These are phyloP conservation scores for Boloria selene DNA, from an alignment of 2,888 invertebrate species.

Conservation along the genomic window DNA sequence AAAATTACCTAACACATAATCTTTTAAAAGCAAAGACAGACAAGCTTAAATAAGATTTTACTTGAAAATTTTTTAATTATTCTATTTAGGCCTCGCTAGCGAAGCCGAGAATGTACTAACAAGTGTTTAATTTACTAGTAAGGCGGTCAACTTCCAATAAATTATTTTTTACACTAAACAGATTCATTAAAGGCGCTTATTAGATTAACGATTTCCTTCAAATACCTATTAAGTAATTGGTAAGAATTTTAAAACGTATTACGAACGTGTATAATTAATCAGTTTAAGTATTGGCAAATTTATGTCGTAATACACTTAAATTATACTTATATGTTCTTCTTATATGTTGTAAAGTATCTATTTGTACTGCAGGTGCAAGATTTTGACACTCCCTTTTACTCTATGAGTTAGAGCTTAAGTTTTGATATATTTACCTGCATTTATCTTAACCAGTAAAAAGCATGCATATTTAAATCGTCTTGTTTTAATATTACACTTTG, in stretches of 20 bases:
- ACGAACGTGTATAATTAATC: slow-evolving; percentile 11
- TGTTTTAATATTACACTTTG: too few species aligned
- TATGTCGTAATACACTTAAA: too few species aligned
- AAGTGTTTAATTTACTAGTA: slow-evolving; percentile 1
- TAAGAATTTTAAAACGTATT: slow-evolving; percentile 9
- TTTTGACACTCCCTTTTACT: too few species aligned
- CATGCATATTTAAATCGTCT: too few species aligned
- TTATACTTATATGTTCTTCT: too few species aligned
- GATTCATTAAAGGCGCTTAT: slow-evolving; percentile 13
- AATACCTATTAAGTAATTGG: background rate
- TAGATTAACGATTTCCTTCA: slow-evolving; percentile 11
- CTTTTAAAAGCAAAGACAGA: background rate
- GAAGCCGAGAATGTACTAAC: slow-evolving; percentile 4
- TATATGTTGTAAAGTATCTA: too few species aligned
- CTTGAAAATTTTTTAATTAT: slow-evolving; percentile 4
- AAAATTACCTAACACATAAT: too few species aligned
- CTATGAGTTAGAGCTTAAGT: too few species aligned
- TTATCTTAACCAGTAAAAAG: too few species aligned
- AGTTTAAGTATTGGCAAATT: background rate
- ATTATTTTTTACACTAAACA: slow-evolving; percentile 1
- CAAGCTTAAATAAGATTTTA: slow-evolving; percentile 6
- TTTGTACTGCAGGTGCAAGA: too few species aligned
- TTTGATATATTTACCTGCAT: too few species aligned
- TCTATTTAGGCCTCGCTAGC: background rate
- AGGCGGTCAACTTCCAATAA: background rate